phyloP scores from a whole-genome alignment of 2,797 vertebrate species.

The Dendrocincla tyrannina region DNA sequence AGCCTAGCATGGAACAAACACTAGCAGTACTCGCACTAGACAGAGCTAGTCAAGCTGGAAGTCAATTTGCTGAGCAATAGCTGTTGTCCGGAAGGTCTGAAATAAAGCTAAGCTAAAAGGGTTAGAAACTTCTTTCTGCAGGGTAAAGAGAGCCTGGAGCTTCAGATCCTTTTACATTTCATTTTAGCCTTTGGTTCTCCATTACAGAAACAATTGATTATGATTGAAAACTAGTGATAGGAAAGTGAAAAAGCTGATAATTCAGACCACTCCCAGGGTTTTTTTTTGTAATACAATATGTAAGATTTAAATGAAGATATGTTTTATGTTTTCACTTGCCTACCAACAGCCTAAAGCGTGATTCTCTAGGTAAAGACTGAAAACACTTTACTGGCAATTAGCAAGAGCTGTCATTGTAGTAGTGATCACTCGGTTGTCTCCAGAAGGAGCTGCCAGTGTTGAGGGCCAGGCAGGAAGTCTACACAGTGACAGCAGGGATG shows the following conservation, averaged over 20 bases:
- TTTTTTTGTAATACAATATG: not conserved
- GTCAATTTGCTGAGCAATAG: not conserved
- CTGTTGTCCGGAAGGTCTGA: not conserved
- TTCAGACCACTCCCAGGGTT: not conserved
- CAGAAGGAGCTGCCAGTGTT: not conserved
- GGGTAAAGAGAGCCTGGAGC: not conserved
- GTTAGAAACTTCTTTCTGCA: not conserved
- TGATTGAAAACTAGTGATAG: not conserved
- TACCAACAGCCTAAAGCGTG: not conserved
- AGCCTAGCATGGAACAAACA: not conserved
- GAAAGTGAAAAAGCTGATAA: not conserved
- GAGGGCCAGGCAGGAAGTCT: not conserved
- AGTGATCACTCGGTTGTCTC: not conserved
- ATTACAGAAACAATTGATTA: not conserved
- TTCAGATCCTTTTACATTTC: not conserved
- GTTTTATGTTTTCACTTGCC: not conserved
- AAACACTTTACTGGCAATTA: not conserved
- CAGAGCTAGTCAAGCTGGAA: not conserved
- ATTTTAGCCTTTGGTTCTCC: not conserved
- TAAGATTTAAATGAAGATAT: not conserved
- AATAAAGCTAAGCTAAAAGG: not conserved
- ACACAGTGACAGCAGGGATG: not conserved
- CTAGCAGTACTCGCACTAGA: not conserved
- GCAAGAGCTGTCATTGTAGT: not conserved
- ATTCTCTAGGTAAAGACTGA: not conserved